phyloP scores from a whole-genome alignment of 2,113 vertebrate genomes.

The Ia io region DNA sequence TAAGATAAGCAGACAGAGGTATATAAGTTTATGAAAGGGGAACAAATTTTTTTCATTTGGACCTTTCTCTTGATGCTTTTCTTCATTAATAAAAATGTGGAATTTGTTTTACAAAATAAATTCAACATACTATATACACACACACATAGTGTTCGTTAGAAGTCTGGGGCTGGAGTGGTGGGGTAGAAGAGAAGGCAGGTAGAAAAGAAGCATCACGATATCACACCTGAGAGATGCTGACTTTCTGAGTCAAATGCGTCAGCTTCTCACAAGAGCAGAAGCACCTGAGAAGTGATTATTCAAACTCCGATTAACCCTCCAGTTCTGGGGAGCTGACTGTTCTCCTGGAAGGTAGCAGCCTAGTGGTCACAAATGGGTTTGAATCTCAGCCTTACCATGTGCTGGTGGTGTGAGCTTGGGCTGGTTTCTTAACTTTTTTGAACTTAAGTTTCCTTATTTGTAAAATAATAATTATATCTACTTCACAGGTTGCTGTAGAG shows the following conservation, averaged over 20 bases:
- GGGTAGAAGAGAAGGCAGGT: not conserved
- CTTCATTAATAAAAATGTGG: not conserved
- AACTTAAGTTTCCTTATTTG: not conserved
- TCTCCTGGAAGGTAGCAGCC: not conserved
- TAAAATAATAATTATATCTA: not conserved
- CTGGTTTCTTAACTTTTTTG: not conserved
- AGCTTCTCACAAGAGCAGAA: not conserved
- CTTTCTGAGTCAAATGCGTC: not conserved
- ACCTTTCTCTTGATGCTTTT: not conserved
- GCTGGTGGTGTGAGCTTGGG: not conserved
- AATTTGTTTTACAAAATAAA: not conserved
- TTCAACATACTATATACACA: not conserved
- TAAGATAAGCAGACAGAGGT: not conserved
- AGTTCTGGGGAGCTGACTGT: not conserved
- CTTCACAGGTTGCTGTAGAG: not conserved
- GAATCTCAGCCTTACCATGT: not conserved
- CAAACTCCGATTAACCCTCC: not conserved
- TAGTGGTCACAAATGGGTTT: not conserved
- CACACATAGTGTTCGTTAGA: not conserved
- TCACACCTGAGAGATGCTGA: not conserved
- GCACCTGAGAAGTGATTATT: not conserved
- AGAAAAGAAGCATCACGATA: not conserved
- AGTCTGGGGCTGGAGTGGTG: rapidly evolving
- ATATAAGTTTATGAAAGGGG: not conserved
- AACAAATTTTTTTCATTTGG: not conserved